Base-by-base conservation (phyloP, 1,140 invertebrate species). In the Zaprionus davidi region DNA sequence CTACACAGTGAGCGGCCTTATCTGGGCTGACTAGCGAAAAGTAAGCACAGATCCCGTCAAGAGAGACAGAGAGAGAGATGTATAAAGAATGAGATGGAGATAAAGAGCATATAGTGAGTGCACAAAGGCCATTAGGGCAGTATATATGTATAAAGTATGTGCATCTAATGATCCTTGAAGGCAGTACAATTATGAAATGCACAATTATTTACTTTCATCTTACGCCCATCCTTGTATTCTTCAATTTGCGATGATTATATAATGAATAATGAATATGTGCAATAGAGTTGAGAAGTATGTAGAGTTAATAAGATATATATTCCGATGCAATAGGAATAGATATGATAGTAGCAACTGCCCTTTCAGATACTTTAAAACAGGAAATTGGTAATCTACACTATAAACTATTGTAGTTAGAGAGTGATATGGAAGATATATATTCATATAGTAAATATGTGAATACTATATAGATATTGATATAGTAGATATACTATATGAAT, bases 111-210 rank as follows among this genome's bases (percentile, higher is more conserved):
- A 11, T 11, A 34, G 31, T 34, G 31, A 34, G 31, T 34, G 38
- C 13, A 41, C 12, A 59, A 59, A 38, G 44, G 9, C 22, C 57
- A 51, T 69, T 69, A 51, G n/a, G n/a, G 15, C 38, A 11, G 9
- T 11, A 11, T 34, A 41, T n/a, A n/a, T 41, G 38, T 7, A 41
- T 41, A 41, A 62, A 20, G 44, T 20, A 20, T 69, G 26, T 58
- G 55, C 56, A 15, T 46, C 51, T 65, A 71, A 71, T 53, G 67
- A 69, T 51, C 67, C 44, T 53, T 69, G 57, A 53, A 28, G 24
- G 15, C 28, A 26, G 9, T 17, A 6, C 3, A 26, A 7, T 22
- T 46, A 46, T 17, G 31, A 17, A 24, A 20, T 46, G 15, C 28
- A 31, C 34, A 26, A n/a, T 38, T 65, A 24, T 36, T 41, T n/a